Evolutionary conservation across 2,797 vertebrate genomes (phyloP).

Genomic region (Miichthys miiuy): DNA sequence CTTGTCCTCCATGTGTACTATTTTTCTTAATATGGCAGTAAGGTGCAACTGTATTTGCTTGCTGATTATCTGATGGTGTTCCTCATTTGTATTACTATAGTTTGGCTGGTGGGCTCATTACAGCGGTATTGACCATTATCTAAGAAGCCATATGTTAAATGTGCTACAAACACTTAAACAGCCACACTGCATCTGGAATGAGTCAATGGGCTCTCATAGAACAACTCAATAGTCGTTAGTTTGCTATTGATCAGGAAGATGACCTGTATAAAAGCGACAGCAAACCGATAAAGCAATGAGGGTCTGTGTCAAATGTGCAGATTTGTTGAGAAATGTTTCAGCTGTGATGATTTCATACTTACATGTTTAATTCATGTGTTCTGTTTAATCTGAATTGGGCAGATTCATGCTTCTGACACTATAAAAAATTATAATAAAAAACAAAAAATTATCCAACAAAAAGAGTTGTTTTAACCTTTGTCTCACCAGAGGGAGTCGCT

Average conservation of each 20-base stretch:
- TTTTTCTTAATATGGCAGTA: conserved; percentile 53
- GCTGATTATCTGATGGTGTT: conserved; percentile 72
- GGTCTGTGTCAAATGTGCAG: conserved; percentile 13
- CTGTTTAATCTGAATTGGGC: not conserved
- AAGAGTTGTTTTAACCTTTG: not conserved
- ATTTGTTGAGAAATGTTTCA: conserved; percentile 14
- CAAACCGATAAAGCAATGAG: conserved; percentile 2
- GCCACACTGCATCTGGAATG: conserved; percentile 36
- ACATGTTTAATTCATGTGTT: not conserved
- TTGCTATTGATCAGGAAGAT: conserved; percentile 58
- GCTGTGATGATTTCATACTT: conserved; percentile 3
- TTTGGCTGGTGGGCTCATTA: conserved; percentile 64
- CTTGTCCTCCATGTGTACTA: not conserved
- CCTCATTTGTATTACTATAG: conserved; percentile 76
- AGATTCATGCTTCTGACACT: not conserved
- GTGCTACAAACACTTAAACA: conserved; percentile 51
- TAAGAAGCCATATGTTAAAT: conserved; percentile 65
- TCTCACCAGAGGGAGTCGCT: conserved; percentile 92
- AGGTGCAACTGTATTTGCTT: conserved; percentile 56
- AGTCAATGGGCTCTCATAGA: conserved; percentile 48
- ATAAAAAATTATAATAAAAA: too few species aligned
- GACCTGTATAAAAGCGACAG: conserved; percentile 44
- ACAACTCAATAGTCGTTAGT: conserved; percentile 68
- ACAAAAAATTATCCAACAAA: too few species aligned
- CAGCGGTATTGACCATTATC: conserved; percentile 61